phyloP scores from a whole-genome alignment of 2,113 vertebrate genomes.

The Bambusicola thoracicus region DNA sequence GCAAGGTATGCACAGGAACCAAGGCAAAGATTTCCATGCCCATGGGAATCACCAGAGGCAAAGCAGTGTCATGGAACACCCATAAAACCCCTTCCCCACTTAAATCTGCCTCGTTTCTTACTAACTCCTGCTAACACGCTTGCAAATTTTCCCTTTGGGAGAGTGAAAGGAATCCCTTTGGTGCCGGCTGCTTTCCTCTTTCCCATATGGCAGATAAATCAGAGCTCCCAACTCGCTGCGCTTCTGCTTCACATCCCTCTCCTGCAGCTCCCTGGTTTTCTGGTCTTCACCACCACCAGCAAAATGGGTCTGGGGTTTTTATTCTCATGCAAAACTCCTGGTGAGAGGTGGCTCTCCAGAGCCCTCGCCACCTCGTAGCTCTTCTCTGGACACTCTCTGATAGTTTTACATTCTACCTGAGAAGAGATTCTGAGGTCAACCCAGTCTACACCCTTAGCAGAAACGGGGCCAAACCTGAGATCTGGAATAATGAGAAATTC shows the following conservation, averaged over 20 bases:
- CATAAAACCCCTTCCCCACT: background rate
- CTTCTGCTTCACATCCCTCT: background rate
- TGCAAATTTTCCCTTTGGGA: constrained; percentile 16
- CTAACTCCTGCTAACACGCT: background rate
- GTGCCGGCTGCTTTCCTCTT: background rate
- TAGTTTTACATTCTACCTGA: background rate
- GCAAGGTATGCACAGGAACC: accelerated
- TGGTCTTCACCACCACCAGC: accelerated
- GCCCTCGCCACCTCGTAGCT: no score
- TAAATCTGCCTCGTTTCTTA: constrained; percentile 47
- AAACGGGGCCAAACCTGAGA: background rate
- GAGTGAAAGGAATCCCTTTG: background rate
- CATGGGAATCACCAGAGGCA: accelerated
- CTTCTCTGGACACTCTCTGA: no score
- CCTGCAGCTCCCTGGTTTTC: background rate
- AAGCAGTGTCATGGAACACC: background rate
- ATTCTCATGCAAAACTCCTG: background rate
- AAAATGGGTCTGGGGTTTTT: background rate
- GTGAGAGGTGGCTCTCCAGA: background rate
- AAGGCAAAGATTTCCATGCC: background rate
- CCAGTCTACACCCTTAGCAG: background rate
- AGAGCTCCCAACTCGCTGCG: background rate
- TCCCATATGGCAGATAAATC: constrained; percentile 39
- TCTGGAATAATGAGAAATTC: background rate
- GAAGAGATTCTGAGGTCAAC: background rate